Percentiles rank a stretch among this genome's conserved stretches.
phyloP scores from a whole-genome alignment of 2,113 vertebrate genomes.

The Empidonax traillii region DNA sequence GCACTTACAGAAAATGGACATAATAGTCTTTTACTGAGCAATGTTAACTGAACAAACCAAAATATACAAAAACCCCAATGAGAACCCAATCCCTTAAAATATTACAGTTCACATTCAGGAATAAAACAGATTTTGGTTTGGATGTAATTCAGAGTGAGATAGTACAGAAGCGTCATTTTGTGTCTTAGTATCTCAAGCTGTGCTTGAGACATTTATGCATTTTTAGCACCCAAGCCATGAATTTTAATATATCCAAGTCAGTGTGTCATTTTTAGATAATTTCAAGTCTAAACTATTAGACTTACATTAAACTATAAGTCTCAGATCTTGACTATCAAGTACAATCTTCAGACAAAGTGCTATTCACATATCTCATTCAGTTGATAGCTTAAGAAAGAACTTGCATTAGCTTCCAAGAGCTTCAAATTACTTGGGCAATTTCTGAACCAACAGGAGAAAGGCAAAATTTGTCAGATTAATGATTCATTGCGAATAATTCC shows the following conservation, averaged over 20 bases:
- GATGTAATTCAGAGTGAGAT: neutral
- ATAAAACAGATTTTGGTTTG: neutral
- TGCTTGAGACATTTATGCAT: neutral
- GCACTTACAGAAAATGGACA: neutral
- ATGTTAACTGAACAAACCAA: neutral
- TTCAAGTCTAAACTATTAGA: slow-evolving; percentile 2
- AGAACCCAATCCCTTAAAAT: neutral
- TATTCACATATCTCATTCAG: neutral
- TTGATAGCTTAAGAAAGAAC: neutral
- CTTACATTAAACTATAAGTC: neutral
- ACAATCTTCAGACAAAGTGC: neutral
- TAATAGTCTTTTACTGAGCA: neutral
- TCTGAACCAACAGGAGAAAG: neutral
- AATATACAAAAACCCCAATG: neutral
- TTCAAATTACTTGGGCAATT: slow-evolving; percentile 15
- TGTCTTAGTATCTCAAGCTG: neutral
- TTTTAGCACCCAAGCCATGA: neutral
- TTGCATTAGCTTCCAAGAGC: neutral
- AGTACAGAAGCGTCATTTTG: neutral
- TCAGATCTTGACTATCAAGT: neutral
- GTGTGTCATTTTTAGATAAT: neutral
- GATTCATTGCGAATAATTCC: neutral
- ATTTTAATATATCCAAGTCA: neutral
- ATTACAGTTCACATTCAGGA: neutral
- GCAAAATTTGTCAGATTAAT: neutral